Percentiles rank a stretch among this genome's conserved stretches.
These are phyloP conservation scores for Papilio elwesi DNA, from an alignment of 2,888 invertebrate species.

Conservation along the genomic window DNA sequence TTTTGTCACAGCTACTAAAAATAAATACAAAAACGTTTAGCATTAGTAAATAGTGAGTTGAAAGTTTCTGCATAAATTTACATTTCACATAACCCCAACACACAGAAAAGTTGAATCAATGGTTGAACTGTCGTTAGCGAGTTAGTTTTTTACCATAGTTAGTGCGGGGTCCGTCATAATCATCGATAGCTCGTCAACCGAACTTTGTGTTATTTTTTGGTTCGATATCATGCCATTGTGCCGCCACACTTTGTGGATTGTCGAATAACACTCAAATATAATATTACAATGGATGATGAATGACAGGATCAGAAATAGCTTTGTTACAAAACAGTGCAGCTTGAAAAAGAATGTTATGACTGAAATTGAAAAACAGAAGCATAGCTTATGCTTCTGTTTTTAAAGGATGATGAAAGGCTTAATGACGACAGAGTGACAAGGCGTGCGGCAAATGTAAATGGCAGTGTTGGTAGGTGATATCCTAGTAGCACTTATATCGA, in stretches of 20 bases:
- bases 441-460: no score
- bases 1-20: no score
- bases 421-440: no score
- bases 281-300: not conserved
- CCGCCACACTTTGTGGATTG: not conserved
- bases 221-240: not conserved
- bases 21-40: no score
- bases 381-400: no score
- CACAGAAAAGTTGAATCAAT: not conserved
- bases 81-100: constrained; percentile 4
- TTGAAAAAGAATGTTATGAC: no score
- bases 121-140: constrained; percentile 24
- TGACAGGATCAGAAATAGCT: no score
- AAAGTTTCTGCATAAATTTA: not conserved
- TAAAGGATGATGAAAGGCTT: no score
- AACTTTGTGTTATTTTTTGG: constrained; percentile 30
- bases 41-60: not conserved
- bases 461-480: no score
- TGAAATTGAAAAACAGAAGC: no score
- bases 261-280: not conserved
- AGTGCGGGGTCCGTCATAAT: constrained; percentile 19
- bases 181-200: constrained; percentile 35
- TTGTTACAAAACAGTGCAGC: no score
- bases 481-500: no score
- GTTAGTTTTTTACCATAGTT: constrained; percentile 28